These are phyloP conservation scores for Himantopus leucocephalus DNA, from an alignment of 2,113 vertebrate genomes.

Conservation along the genomic window DNA sequence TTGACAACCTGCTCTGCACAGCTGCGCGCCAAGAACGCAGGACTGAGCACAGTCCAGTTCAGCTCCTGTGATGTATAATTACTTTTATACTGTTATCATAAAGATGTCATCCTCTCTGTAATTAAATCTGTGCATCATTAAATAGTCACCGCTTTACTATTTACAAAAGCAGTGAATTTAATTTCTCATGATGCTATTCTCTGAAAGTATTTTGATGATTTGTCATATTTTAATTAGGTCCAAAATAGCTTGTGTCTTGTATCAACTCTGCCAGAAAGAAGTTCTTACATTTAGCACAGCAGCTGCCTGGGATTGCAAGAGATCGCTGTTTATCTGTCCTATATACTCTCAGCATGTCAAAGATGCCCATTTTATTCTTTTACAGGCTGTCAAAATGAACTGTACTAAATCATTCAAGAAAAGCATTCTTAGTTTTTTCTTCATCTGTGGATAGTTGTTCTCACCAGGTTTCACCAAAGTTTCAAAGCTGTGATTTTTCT, in stretches of 20 bases:
- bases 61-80: not conserved
- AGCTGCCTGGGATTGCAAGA: not conserved
- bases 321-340: not conserved
- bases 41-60: not conserved
- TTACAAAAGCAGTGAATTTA: constrained; percentile 8
- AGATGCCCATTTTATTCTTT: not conserved
- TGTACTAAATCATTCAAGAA: not conserved
- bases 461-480: not conserved
- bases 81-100: constrained; percentile 12
- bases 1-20: constrained; percentile 45
- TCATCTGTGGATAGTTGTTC: not conserved
- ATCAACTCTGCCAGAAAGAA: not conserved
- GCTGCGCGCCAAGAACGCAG: not conserved
- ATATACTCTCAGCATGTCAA: not conserved
- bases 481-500: not conserved
- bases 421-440: not conserved
- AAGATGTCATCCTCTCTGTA: constrained; percentile 6
- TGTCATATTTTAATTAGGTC: constrained; percentile 11
- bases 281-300: not conserved
- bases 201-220: constrained; percentile 4
- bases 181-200: not conserved
- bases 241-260: not conserved
- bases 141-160: not conserved
- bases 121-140: constrained; percentile 20
- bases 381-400: not conserved